Evolutionary conservation across 2,888 invertebrate species (phyloP).

Genomic region (Leptinotarsa rubiginosa): DNA sequence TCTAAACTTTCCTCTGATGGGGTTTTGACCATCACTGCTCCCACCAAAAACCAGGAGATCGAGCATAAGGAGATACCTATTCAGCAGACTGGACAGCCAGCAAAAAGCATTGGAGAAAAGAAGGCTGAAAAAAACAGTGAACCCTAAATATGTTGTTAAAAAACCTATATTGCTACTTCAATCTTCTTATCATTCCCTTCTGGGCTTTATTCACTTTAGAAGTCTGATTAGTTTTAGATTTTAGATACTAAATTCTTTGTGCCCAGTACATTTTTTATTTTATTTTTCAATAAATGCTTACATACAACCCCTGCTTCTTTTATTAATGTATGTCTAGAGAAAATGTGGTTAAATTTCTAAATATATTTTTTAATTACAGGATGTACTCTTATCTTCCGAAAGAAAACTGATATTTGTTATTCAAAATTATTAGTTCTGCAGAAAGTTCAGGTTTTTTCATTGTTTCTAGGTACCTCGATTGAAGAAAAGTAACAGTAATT

Average conservation of each 20-base stretch:
- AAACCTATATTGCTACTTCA: neutral
- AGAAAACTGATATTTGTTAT: too few relatives aligned
- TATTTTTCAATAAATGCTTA: neutral
- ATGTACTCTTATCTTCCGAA: too few relatives aligned
- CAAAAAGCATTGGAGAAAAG: constrained; percentile 7
- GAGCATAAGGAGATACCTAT: constrained; percentile 40
- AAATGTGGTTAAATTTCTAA: too few relatives aligned
- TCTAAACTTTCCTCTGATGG: constrained; percentile 85
- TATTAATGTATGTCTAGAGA: neutral
- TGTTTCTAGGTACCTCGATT: too few relatives aligned
- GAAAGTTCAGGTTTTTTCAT: too few relatives aligned
- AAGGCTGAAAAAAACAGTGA: constrained; percentile 2
- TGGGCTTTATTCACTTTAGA: neutral
- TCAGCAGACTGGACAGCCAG: constrained; percentile 36
- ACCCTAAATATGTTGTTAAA: neutral
- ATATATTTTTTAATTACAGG: too few relatives aligned
- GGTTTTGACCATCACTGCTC: constrained; percentile 76
- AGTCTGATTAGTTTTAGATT: constrained; percentile 12
- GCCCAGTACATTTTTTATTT: neutral
- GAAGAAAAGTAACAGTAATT: too few relatives aligned
- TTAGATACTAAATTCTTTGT: neutral
- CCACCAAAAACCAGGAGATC: constrained; percentile 58
- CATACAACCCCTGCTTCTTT: neutral
- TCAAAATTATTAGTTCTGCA: too few relatives aligned
- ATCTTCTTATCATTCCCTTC: neutral